These are phyloP conservation scores for Ectropis grisescens DNA, from an alignment of 1,140 invertebrate genomes.

Conservation along the genomic window DNA sequence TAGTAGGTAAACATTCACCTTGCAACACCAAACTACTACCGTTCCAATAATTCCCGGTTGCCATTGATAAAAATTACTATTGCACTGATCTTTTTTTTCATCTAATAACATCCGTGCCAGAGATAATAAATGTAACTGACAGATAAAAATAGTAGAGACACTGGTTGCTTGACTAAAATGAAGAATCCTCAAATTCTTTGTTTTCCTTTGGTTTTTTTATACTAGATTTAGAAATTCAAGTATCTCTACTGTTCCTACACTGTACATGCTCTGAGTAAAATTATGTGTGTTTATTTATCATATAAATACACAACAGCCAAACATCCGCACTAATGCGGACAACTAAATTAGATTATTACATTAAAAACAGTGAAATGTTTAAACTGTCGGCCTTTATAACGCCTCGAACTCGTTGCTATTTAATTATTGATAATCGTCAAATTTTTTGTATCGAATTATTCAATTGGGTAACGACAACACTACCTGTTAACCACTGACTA, in stretches of 20 bases:
- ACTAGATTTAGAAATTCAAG: too few species aligned
- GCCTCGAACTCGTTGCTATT: conserved; percentile 32
- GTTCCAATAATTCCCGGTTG: conserved; percentile 17
- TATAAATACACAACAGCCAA: conserved; percentile 49
- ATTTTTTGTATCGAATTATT: conserved; percentile 13
- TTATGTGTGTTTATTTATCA: conserved; percentile 20
- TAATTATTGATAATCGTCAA: conserved; percentile 21
- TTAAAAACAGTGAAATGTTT: conserved; percentile 34
- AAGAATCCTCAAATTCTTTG: too few species aligned
- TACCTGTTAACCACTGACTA: conserved; percentile 63
- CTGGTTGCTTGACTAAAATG: too few species aligned
- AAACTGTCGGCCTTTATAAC: conserved; percentile 24
- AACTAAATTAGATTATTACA: conserved; percentile 26
- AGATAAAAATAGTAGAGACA: not conserved
- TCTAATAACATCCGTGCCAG: conserved; percentile 25
- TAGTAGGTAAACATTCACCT: conserved; percentile 26
- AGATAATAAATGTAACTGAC: conserved; percentile 22
- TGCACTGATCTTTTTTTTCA: conserved; percentile 34
- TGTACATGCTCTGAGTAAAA: too few species aligned
- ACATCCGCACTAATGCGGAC: conserved; percentile 22
- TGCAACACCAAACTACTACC: conserved; percentile 43
- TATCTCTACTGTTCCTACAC: too few species aligned
- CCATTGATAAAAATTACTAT: conserved; percentile 33
- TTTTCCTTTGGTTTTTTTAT: too few species aligned
- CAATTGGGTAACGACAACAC: conserved; percentile 51